Percentiles rank a stretch among this genome's conserved stretches.
Conservation (phyloP, 2,113 vertebrate genomes). For the Cavia aperea region DNA sequence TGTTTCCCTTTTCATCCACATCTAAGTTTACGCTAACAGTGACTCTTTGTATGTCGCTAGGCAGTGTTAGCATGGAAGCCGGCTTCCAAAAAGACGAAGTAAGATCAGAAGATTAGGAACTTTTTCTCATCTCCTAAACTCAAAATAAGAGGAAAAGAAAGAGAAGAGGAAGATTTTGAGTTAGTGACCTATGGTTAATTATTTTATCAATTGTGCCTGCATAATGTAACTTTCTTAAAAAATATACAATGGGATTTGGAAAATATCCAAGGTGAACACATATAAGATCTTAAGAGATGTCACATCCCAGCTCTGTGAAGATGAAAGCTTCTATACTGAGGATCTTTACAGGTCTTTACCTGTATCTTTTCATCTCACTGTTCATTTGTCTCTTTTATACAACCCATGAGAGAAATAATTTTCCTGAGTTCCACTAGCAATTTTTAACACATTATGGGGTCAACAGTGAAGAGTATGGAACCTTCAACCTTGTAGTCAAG, state of each 20-base stretch:
- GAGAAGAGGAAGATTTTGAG: neutral
- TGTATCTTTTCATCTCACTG: neutral
- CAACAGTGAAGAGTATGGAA: neutral
- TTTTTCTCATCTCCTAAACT: neutral
- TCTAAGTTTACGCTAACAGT: neutral
- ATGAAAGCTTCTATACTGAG: neutral
- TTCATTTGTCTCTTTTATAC: neutral
- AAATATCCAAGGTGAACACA: neutral
- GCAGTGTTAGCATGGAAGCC: neutral
- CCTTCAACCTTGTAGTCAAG: neutral
- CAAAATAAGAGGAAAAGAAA: neutral
- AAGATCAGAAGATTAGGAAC: neutral
- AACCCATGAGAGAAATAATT: neutral
- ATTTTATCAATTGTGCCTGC: neutral
- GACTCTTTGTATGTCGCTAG: neutral
- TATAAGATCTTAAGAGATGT: neutral
- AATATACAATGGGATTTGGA: neutral
- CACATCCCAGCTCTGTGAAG: neutral
- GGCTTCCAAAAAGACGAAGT: neutral
- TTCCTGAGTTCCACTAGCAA: neutral
- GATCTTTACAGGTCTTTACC: neutral
- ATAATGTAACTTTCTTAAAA: neutral
- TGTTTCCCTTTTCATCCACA: neutral
- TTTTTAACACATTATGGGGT: neutral
- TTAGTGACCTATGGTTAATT: neutral